Base-by-base conservation (phyloP, 1,140 invertebrate genomes). In the Drosophila fuyamai region DNA sequence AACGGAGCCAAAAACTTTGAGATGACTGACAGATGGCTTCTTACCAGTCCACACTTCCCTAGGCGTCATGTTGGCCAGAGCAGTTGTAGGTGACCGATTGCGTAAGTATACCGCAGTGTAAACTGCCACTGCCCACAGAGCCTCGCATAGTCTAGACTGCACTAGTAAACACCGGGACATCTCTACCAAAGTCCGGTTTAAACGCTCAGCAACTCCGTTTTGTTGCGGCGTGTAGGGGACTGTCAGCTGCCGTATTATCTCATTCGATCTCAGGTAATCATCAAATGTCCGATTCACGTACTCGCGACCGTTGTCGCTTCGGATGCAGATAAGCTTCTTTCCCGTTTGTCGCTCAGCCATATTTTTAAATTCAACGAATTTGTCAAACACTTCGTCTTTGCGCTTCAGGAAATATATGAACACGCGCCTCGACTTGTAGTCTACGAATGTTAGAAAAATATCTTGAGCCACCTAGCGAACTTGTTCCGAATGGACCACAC, bases 1-100 rank as follows among this genome's bases (percentile, higher is more conserved):
- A 35, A 43, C 9, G 12, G 27, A 58, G 13, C 23, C 29, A 48
- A 59, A 23, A 35, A 36, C 43, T 36, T 35, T 47, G 8, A 36
- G 13, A 59, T 59, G 27, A 23, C 12, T 47, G 13, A 48, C 18
- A n/a, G 5, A 27, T 13, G 16, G 43, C 4, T 59, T 59, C 16
- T 59, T 59, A 47, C 44, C 57, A 36, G 12, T 36, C 32, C 16
- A 44, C n/a, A 23, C 40, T 57, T 44, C 55, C 23, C 32, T 44
- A 4, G 23, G 9, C 0, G 23, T 44, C 40, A 43, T 44, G 12
- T 16, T 12, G 4, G 5, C 7, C 16, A 54, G 16, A 8, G 7
- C 51, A 18, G 13, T 57, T 12, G n/a, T 58, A 29, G 14, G 8
- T 29, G 29, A 47, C 13, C 4, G 56, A 9, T 14, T 36, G 7